A percentile compares a stretch with the other conserved stretches of the same genome.
These are phyloP conservation scores for Catharus ustulatus DNA, from an alignment of 2,797 vertebrate species.

Conservation along the genomic window DNA sequence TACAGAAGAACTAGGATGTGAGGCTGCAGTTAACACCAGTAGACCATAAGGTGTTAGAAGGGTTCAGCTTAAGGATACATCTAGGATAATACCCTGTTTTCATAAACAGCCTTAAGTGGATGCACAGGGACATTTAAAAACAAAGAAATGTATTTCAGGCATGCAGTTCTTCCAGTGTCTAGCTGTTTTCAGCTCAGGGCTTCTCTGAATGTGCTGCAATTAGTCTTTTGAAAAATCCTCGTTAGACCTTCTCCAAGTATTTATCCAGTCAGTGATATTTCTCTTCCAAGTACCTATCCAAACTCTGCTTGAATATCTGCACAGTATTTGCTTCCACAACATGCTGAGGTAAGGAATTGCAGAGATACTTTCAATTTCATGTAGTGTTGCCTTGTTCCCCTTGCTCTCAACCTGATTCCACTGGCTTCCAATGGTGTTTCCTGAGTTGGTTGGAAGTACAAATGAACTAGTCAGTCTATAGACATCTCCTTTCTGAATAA, in stretches of 20 bases:
- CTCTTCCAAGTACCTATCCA: not conserved
- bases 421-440: not conserved
- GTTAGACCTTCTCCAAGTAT: not conserved
- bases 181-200: not conserved
- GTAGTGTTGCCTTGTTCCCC: not conserved
- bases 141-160: not conserved
- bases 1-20: rapidly evolving
- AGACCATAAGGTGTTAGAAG: not conserved
- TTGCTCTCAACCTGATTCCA: not conserved
- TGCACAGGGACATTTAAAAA: not conserved
- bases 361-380: not conserved
- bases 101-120: not conserved
- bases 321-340: not conserved
- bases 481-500: not conserved
- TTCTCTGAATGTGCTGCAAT: not conserved
- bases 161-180: not conserved
- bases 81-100: not conserved
- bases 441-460: not conserved
- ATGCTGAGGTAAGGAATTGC: not conserved
- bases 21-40: not conserved
- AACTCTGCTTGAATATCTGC: not conserved
- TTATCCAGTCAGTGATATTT: not conserved
- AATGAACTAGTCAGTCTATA: not conserved
- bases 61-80: not conserved
- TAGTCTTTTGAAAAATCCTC: not conserved